These are phyloP conservation scores for Lamellibrachia satsuma DNA, from an alignment of 2,888 invertebrate genomes.

Conservation along the genomic window DNA sequence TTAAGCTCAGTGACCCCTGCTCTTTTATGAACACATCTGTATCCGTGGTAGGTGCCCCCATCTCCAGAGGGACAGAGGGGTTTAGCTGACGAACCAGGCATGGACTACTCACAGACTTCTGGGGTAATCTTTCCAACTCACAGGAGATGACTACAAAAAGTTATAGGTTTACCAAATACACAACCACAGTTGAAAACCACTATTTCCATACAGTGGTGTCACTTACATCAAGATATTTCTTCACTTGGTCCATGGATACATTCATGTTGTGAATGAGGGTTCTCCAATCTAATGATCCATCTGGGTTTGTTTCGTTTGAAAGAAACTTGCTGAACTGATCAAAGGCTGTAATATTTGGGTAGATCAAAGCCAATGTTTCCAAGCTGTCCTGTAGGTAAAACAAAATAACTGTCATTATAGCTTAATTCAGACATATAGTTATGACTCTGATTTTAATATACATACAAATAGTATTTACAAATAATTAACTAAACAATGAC, in stretches of 20 bases:
- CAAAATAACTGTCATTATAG: not conserved
- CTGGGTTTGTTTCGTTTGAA: not conserved
- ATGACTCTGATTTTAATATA: no score
- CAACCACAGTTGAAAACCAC: not conserved
- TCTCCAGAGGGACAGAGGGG: no score
- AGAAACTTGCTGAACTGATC: not conserved
- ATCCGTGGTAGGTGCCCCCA: not conserved
- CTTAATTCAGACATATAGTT: not conserved
- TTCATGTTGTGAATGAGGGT: slow-evolving; percentile 43
- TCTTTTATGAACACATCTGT: not conserved
- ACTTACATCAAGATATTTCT: slow-evolving; percentile 57
- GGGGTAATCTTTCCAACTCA: no score
- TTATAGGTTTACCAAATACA: not conserved
- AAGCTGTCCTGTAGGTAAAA: not conserved
- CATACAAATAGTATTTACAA: no score
- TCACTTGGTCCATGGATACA: slow-evolving; percentile 37
- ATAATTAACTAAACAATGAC: no score
- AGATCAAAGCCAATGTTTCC: not conserved
- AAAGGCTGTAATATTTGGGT: not conserved
- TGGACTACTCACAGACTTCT: no score
- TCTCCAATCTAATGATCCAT: slow-evolving; percentile 33
- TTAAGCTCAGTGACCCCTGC: no score
- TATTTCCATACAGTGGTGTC: not conserved
- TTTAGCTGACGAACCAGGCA: no score
- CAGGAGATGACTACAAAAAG: no score